Evolutionary conservation across 64 coral and sea anemone species (phyloP), one percentile per base, ranked within the genome.

Genomic region (Montipora capricornis): DNA sequence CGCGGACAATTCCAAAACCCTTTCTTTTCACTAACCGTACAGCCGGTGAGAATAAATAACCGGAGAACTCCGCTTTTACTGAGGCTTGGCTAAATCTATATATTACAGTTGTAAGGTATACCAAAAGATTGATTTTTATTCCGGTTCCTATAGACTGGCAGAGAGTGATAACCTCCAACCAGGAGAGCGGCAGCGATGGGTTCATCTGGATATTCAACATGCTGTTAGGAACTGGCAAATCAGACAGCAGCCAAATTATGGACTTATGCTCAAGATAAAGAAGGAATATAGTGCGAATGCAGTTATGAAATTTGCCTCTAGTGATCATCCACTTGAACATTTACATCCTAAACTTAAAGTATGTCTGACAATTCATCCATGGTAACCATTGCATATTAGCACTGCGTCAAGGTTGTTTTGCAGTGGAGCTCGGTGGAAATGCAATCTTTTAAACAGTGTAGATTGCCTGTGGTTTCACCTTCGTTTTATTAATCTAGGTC

Each of bases 201-300:
- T 98, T 64, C 22, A 82, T 44, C 16, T 98, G 47, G 91, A 98
- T 52, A 82, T 98, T 51, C 87, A 92, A 5, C 77, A 88, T 57
- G 91, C 97, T 24, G 17, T 98, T 11, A 82, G 84, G 57, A 88
- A 83, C 49, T 98, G 97, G 97, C 94, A 98, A 93, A 95, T 91
- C 66, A 84, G 88, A 20, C 91, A 88, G 22, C 88, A 80, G 74
- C 68, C 70, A 55, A 98, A 98, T 73, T 98, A 98, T 76, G 97
- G 97, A 29, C 90, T 98, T 16, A 96, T 98, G 97, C 44, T 98
- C 45, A 98, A 98, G 87, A 70, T 78, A 10, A 77, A 78, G 47
- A 98, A 96, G 57, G 97, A 98, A 83, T 75, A 76, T 17, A 95
- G 83, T 68, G 97, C 97, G 16, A 91, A 94, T 14, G 89, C 91